Evolutionary conservation across 2,888 invertebrate species (phyloP).

Genomic region (Microctonus brassicae): DNA sequence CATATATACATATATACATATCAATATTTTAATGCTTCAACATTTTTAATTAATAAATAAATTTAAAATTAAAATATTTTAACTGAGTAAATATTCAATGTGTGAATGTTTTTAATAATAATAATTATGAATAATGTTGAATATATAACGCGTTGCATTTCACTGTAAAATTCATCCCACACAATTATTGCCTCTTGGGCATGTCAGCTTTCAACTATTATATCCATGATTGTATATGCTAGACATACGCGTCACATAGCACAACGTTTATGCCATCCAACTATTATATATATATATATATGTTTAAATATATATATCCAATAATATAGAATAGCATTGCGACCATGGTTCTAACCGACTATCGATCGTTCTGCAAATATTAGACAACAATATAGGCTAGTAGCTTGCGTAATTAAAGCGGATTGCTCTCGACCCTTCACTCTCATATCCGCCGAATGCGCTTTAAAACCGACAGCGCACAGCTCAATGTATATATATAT

Average conservation of each 20-base stretch:
- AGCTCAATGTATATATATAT: neutral
- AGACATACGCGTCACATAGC: too few relatives aligned
- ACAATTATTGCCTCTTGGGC: too few relatives aligned
- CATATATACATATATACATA: neutral
- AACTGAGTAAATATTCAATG: neutral
- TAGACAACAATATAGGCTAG: slow-evolving; percentile 54
- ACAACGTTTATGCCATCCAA: neutral
- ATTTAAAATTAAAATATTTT: neutral
- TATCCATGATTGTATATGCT: too few relatives aligned
- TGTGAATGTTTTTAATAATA: neutral
- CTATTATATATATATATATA: neutral
- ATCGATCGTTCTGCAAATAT: slow-evolving; percentile 57
- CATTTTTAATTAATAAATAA: neutral
- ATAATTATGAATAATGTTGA: neutral
- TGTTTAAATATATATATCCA: neutral
- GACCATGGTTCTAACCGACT: slow-evolving; percentile 32
- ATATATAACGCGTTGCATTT: too few relatives aligned
- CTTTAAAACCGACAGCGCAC: slow-evolving; percentile 16
- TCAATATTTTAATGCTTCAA: neutral
- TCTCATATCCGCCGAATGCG: slow-evolving; percentile 32
- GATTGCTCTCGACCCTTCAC: slow-evolving; percentile 28
- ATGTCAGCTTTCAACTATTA: too few relatives aligned
- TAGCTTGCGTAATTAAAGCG: slow-evolving; percentile 54
- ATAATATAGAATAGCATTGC: neutral
- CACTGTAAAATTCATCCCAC: too few relatives aligned